Evolutionary conservation across 2,113 vertebrate genomes (phyloP).

Genomic region (Hassar affinis): DNA sequence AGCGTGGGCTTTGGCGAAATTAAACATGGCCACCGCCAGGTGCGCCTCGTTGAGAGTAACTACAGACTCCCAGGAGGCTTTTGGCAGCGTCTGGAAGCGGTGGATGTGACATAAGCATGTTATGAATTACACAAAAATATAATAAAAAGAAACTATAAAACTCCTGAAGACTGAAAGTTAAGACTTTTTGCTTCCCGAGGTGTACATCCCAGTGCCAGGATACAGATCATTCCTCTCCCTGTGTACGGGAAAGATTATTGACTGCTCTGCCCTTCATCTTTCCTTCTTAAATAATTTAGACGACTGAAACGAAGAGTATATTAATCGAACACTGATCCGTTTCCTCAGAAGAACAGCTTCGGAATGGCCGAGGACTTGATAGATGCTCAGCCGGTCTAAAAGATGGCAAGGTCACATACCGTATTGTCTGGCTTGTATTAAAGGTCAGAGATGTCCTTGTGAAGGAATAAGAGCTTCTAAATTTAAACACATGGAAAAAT

Average conservation of each 20-base stretch:
- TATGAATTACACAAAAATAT: not conserved
- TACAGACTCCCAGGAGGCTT: too few relatives aligned
- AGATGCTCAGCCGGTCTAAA: not conserved
- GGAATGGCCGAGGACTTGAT: not conserved
- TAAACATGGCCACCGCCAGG: too few relatives aligned
- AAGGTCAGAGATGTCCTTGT: not conserved
- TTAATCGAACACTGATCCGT: not conserved
- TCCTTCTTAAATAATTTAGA: conserved; percentile 16
- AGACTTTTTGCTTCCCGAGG: not conserved
- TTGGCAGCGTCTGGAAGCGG: too few relatives aligned
- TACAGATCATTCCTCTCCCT: not conserved
- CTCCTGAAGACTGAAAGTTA: not conserved
- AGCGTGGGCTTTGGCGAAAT: too few relatives aligned
- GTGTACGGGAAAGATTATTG: conserved; percentile 1
- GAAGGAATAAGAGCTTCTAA: not conserved
- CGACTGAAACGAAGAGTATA: conserved; percentile 15
- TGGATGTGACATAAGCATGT: not conserved
- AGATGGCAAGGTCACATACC: not conserved
- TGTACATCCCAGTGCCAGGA: not conserved
- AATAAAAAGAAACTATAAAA: not conserved
- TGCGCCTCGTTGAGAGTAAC: too few relatives aligned
- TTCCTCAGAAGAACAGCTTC: not conserved
- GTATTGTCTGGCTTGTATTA: not conserved
- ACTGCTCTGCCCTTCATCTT: not conserved
- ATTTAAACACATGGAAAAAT: not conserved